phyloP scores from a whole-genome alignment of 2,797 vertebrate genomes.

The Anas bahamensis region DNA sequence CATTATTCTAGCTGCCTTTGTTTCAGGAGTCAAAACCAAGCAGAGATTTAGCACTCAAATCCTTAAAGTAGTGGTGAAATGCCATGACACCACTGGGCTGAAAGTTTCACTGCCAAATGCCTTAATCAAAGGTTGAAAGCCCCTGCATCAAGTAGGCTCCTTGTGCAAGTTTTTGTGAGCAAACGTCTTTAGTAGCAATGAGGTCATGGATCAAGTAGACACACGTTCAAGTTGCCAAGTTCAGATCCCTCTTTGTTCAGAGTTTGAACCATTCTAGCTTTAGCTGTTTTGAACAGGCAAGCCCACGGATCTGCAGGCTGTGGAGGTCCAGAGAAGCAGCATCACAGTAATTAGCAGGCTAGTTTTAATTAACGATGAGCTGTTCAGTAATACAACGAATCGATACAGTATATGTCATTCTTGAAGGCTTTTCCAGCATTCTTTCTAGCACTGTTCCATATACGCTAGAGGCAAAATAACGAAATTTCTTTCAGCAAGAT shows the following conservation, averaged over 20 bases:
- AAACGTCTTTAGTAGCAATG: not conserved
- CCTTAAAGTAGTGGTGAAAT: not conserved
- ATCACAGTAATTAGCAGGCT: not conserved
- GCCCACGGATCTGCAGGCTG: not conserved
- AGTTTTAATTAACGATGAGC: not conserved
- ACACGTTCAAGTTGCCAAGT: not conserved
- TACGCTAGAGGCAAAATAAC: not conserved
- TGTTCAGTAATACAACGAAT: not conserved
- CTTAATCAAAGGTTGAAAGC: not conserved
- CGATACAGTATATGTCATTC: not conserved
- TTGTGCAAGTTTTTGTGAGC: not conserved
- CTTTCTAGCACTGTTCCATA: not conserved
- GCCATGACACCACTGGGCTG: fast-evolving
- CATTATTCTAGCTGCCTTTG: not conserved
- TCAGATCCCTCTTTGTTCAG: not conserved
- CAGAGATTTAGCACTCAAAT: not conserved
- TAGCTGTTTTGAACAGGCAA: not conserved
- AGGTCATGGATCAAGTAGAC: not conserved
- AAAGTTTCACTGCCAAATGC: not conserved
- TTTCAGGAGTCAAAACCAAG: not conserved
- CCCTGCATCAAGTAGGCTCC: not conserved
- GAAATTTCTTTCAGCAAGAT: not conserved
- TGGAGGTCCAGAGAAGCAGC: not conserved
- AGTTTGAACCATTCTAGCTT: not conserved
- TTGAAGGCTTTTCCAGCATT: not conserved